Evolutionary conservation across 1,140 invertebrate genomes (phyloP), one percentile per base, ranked within the genome.

Genomic region (Drosophila sulfurigaster): DNA sequence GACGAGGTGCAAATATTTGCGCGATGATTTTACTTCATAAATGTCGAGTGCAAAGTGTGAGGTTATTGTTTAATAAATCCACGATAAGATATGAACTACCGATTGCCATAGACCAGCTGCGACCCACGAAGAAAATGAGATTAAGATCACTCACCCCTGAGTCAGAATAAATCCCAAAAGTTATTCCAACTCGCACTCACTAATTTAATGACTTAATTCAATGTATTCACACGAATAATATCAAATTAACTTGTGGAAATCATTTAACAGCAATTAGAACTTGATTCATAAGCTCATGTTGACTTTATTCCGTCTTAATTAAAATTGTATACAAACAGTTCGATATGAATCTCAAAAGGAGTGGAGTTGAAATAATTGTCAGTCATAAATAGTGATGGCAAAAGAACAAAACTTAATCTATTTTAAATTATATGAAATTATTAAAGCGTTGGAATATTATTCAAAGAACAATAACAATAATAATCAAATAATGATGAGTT

Each of bases 1-100:
- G 45, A 25, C 52, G 67, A 49, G 35, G 13, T 69, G 76, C 66
- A 87, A 87, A 87, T 86, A 86, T 86, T 87, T 86, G 43, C 46
- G 62, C 60, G n/a, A 64, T 79, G 72, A 82, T 76, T 54, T 49
- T 66, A 13, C 15, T 46, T 54, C 68, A 49, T 49, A 66, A 66
- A 64, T 58, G 57, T 16, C 13, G 15, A 52, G 10, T 30, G 13
- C 10, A 5, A 52, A 20, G 38, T 41, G 54, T 60, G 71, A 43
- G 13, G 41, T 54, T 54, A 30, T 30, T 64, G 28, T 52, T 75
- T 70, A 70, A 35, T 52, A 64, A 45, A 57, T 16, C 20, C 7
- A 6, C 59, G 73, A 70, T 70, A 75, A 75, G 52, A 70, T 58
- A 51, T 49, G 64, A 49, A 25, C 35, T 43, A n/a, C 15, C 4